Percentiles rank a stretch among this genome's conserved stretches.
Evolutionary conservation across 2,113 vertebrate species (phyloP).

Genomic region (Conger conger): DNA sequence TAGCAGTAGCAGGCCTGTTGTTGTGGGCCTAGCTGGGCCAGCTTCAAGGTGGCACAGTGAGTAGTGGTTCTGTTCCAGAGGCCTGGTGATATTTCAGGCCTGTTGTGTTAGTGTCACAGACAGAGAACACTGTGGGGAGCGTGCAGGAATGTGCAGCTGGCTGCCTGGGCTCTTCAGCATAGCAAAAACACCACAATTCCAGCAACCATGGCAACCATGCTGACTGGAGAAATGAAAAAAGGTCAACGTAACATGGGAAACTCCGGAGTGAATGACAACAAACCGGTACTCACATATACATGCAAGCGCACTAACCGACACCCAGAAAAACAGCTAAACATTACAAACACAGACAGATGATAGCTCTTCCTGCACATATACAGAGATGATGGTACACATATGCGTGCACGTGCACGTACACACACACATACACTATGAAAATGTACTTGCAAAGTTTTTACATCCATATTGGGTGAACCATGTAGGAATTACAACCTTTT

Average conservation of each 20-base stretch:
- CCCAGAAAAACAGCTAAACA: neutral
- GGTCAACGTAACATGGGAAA: neutral
- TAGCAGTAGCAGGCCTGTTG: no score
- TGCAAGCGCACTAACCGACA: neutral
- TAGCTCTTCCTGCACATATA: neutral
- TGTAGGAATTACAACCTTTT: no score
- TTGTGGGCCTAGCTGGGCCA: neutral
- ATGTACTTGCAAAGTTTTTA: neutral
- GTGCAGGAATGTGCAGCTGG: conserved; percentile 21
- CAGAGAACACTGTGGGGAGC: neutral
- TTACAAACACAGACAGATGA: neutral
- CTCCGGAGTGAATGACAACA: neutral
- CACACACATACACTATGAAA: neutral
- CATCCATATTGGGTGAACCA: no score
- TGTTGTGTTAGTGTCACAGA: conserved; percentile 24
- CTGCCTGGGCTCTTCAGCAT: neutral
- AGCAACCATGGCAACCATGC: neutral
- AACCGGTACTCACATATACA: neutral
- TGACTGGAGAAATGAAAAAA: neutral
- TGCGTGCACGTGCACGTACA: neutral
- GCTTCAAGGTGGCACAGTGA: neutral
- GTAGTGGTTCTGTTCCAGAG: neutral
- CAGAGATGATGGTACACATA: neutral
- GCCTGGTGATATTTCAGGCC: conserved; percentile 11
- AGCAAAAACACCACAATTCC: neutral